Base-by-base conservation (phyloP, 2,113 vertebrate species). In the Dendrocopos noguchii region DNA sequence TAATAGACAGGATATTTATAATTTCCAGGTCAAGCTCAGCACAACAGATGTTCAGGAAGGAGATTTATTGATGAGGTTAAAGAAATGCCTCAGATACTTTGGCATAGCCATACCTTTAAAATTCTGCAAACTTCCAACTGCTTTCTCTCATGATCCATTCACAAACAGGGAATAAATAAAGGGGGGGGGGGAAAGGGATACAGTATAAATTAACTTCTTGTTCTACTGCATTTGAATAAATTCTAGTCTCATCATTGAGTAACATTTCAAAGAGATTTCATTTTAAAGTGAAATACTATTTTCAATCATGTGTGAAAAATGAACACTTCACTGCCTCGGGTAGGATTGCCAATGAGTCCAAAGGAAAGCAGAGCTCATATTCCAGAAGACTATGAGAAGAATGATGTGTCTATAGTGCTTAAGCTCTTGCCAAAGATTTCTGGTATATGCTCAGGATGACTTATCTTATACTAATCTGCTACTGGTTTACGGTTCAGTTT, bases 1-100 rank as follows among this genome's bases (percentile, higher is more conserved):
- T 94, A 95, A 95, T 93, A 93, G 87, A 95, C 95, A 93, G 95
- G 91, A 94, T 95, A 95, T 94, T 96, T 93, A 94, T 77, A 94
- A 94, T 91, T 97, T 96, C 95, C 95, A 97, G 87, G 85, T 94
- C 92, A 94, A 94, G 64, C 59, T 85, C 89, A 86, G 92, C 77
- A 88, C 52, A 94, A 67, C 95, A 94, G 91, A 97, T 94, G 93
- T 94, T 93, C 95, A 96, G 95, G 95, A 97, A 96, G 71, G 52
- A 82, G 67, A 91, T 83, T 85, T 91, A 94, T 82, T 95, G 91
- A 96, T 65, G 78, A 96, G 91, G 82, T 92, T 83, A 86, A 96
- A 94, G 73, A 97, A 97, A 90, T 86, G 77, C 60, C 95, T 91
- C 67, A 71, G 92, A 92, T 88, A 84, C 57, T 90, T 81, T 5